Evolutionary conservation across 2,113 vertebrate genomes (phyloP), one percentile per base, ranked within the genome.

Genomic region (Caranx melampygus): DNA sequence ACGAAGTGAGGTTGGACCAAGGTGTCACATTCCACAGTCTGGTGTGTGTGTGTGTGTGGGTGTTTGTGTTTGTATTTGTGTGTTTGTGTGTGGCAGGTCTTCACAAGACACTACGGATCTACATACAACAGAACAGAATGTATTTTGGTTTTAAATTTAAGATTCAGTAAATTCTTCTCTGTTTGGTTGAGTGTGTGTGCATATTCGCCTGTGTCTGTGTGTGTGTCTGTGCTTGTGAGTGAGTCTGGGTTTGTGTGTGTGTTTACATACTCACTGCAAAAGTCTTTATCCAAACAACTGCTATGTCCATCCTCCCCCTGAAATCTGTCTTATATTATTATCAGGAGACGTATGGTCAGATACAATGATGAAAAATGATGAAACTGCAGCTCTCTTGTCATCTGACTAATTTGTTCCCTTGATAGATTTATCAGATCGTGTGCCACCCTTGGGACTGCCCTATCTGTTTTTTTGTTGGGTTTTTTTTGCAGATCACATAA

Each of bases 21-120:
- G 88, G 94, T 94, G 94, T 89, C 81, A 94, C 92, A 95, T 95
- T 96, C 94, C 95, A 93, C 95, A 94, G 91, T 89, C 90, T 90
- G 90, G 91, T 92, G 94, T 86, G 82, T 88, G 81, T 90, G 73
- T 89, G 78, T 73, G 63, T 88, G 81, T 88, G 81, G 84, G 83
- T 83, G 78, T 78, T 77, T 79, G 76, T 82, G 75, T 78, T 14
- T 72, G 61, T 69, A 26, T 63, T 78, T 75, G 80, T 83, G 72
- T 83, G 72, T 83, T 78, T 85, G 52, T 78, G 40, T 42, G 1
- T 42, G 6, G 8, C 8, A 37, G 37, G 37, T 72, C 61, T 75
- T 85, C 67, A 59, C 66, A 71, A 64, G 49, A 72, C 81, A 79
- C 87, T 34, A 86, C 84, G 84, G 79, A 83, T 79, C 61, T 60